These are phyloP conservation scores for Ellobius talpinus DNA, from an alignment of 2,113 vertebrate species.

Conservation along the genomic window DNA sequence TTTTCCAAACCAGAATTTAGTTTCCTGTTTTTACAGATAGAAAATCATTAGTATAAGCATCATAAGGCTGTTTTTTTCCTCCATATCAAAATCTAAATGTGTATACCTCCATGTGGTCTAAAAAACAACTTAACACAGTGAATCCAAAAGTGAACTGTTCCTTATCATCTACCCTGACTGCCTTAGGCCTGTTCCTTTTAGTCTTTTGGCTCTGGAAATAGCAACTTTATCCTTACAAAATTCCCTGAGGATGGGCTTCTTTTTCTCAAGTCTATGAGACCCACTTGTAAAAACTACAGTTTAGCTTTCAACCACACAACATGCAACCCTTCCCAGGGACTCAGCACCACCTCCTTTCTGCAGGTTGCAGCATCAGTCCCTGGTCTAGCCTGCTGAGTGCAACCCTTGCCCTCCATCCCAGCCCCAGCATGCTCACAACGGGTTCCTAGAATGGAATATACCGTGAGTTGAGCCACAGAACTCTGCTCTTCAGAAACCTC, in stretches of 20 bases:
- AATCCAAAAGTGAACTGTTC: background rate
- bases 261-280: background rate
- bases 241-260: background rate
- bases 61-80: background rate
- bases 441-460: background rate
- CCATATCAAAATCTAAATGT: background rate
- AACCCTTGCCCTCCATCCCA: background rate
- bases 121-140: background rate
- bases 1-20: background rate
- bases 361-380: background rate
- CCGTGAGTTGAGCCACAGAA: background rate
- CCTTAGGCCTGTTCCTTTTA: background rate
- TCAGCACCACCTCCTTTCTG: background rate
- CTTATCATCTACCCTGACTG: background rate
- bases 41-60: conserved; percentile 5
- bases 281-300: background rate
- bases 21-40: background rate
- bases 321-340: background rate
- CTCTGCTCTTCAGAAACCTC: background rate
- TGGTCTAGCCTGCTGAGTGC: background rate
- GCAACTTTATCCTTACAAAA: background rate
- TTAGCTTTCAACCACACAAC: background rate
- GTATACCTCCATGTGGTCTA: background rate
- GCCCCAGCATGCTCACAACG: background rate
- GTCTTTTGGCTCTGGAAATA: background rate